phyloP scores from a whole-genome alignment of 2,113 vertebrate genomes.

The Myiozetetes cayanensis region DNA sequence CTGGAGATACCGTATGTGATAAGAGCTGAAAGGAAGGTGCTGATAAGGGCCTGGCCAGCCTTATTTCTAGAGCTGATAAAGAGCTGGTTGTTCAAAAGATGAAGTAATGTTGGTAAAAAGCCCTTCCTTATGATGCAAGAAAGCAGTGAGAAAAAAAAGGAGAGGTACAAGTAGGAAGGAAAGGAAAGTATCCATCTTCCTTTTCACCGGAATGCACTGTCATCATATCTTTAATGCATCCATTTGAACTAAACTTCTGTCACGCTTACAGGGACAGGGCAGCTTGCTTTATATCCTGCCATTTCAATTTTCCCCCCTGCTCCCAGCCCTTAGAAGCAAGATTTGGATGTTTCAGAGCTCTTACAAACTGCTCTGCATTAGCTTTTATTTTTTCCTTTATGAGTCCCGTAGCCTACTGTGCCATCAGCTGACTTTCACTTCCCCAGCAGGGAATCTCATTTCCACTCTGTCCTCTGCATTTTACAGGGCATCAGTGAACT shows the following conservation, averaged over 20 bases:
- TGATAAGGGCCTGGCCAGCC: not conserved
- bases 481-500: slow-evolving; percentile 20
- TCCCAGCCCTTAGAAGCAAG: not conserved
- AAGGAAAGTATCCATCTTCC: not conserved
- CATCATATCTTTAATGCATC: not conserved
- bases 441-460: slow-evolving; percentile 62
- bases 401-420: not conserved
- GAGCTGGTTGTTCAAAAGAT: not conserved
- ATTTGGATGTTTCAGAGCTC: slow-evolving; percentile 17
- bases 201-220: not conserved
- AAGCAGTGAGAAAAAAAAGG: not conserved
- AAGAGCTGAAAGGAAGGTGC: not conserved
- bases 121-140: not conserved
- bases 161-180: not conserved
- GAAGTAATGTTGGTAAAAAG: not conserved
- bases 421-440: slow-evolving; percentile 62
- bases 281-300: not conserved
- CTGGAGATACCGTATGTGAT: not conserved
- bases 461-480: slow-evolving; percentile 15
- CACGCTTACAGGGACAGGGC: not conserved
- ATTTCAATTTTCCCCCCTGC: not conserved
- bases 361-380: slow-evolving; percentile 11
- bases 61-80: slow-evolving; percentile 3
- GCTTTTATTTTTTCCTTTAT: slow-evolving; percentile 51
- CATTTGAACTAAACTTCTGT: not conserved